Percentiles rank a stretch among this genome's conserved stretches.
Conservation (phyloP, 2,797 vertebrate species). For the Sebastes vulpes region DNA sequence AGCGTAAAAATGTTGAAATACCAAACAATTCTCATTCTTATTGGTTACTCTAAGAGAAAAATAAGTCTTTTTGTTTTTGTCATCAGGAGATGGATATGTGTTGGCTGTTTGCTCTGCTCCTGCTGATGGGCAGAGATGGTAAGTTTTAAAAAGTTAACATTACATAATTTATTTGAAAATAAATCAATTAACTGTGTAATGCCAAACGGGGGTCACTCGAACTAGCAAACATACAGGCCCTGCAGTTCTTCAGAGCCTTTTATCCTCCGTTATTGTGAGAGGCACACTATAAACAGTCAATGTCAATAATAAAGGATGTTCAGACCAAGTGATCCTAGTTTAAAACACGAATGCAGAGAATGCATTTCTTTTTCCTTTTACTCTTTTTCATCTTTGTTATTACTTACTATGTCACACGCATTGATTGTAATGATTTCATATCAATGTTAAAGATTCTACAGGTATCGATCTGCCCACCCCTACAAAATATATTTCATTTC, state of each 20-base stretch:
- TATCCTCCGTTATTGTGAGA: neutral
- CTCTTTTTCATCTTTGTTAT: neutral
- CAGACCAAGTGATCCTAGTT: too few relatives aligned
- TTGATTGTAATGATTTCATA: neutral
- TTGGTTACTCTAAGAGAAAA: neutral
- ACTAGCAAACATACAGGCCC: neutral
- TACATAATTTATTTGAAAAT: neutral
- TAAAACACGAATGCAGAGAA: too few relatives aligned
- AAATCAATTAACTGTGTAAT: neutral
- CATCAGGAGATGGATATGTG: slow-evolving; percentile 55
- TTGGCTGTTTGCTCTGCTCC: slow-evolving; percentile 37
- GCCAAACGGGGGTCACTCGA: neutral
- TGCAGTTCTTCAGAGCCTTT: neutral
- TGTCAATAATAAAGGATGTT: neutral
- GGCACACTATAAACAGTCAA: too few relatives aligned
- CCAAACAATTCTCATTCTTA: neutral
- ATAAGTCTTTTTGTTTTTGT: neutral
- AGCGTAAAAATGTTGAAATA: neutral
- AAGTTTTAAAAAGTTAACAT: neutral
- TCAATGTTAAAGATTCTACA: neutral
- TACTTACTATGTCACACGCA: neutral
- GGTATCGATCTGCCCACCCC: neutral
- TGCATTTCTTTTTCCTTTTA: too few relatives aligned
- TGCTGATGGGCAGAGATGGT: slow-evolving; percentile 58
- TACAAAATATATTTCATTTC: neutral